Percentiles rank a stretch among this genome's conserved stretches.
Evolutionary conservation across 1,140 invertebrate genomes (phyloP).

Genomic region (Drosophila tropicalis): DNA sequence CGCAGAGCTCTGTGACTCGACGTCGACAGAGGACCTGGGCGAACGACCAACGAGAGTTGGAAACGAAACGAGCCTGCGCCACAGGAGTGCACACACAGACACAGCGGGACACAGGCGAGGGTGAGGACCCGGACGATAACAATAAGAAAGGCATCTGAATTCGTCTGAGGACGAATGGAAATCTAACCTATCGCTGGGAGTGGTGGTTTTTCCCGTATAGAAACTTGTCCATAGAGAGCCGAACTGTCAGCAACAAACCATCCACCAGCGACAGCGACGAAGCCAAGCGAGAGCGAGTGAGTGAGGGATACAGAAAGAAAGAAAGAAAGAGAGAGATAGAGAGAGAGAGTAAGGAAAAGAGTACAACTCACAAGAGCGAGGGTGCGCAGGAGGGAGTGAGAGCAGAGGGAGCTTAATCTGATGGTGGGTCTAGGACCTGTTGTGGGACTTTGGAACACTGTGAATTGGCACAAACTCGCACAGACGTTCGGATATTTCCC

Average conservation of each 20-base stretch:
- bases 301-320: neutral
- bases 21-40: slow-evolving; percentile 34
- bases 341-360: slow-evolving; percentile 1
- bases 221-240: slow-evolving; percentile 61
- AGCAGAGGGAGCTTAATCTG: neutral
- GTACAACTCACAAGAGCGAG: slow-evolving; percentile 7
- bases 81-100: slow-evolving; percentile 55
- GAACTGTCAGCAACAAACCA: slow-evolving; percentile 73
- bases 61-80: slow-evolving; percentile 74
- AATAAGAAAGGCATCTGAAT: slow-evolving; percentile 33
- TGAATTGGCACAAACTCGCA: slow-evolving; percentile 59
- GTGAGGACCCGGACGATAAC: slow-evolving; percentile 28
- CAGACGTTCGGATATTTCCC: slow-evolving; percentile 25
- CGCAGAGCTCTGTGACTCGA: slow-evolving; percentile 22
- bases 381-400: neutral
- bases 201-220: slow-evolving; percentile 60
- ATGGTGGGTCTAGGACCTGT: slow-evolving; percentile 28
- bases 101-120: slow-evolving; percentile 1
- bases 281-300: slow-evolving; percentile 10
- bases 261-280: slow-evolving; percentile 49
- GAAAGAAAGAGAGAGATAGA: slow-evolving; percentile 14
- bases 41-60: slow-evolving; percentile 71
- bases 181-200: slow-evolving; percentile 63
- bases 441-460: slow-evolving; percentile 56
- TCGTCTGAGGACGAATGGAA: slow-evolving; percentile 54